Conservation (phyloP, 2,797 vertebrate species). For the Schizopygopsis pylzovi region DNA sequence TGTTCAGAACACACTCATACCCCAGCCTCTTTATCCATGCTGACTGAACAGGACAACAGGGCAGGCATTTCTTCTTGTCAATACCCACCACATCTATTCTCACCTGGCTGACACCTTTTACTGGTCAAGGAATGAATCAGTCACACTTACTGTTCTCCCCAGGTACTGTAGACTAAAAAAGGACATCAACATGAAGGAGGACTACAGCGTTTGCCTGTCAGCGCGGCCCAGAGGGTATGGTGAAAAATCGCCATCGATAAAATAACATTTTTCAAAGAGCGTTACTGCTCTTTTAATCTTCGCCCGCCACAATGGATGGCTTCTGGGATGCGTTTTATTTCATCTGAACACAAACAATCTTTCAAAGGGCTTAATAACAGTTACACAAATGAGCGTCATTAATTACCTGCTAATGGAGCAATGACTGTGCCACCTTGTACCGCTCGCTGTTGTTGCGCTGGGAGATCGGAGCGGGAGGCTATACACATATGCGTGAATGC, state of each 20-base stretch:
- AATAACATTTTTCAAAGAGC: conserved; percentile 97
- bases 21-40: conserved; percentile 17
- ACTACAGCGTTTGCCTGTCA: conserved; percentile 94
- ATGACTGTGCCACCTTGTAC: conserved; percentile 85
- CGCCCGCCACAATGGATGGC: conserved; percentile 89
- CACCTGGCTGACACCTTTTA: conserved; percentile 90
- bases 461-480: conserved; percentile 52
- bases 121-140: conserved; percentile 93
- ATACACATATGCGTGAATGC: conserved; percentile 69
- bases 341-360: conserved; percentile 88
- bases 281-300: conserved; percentile 95
- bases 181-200: conserved; percentile 93
- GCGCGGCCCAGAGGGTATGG: conserved; percentile 84
- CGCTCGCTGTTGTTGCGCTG: conserved; percentile 71
- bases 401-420: conserved; percentile 93
- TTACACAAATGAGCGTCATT: conserved; percentile 91
- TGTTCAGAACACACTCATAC: conserved; percentile 59
- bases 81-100: conserved; percentile 85
- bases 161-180: conserved; percentile 87
- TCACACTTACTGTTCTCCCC: conserved; percentile 93
- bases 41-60: conserved; percentile 78
- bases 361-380: conserved; percentile 89
- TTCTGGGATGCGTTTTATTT: conserved; percentile 89
- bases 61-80: conserved; percentile 82
- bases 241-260: conserved; percentile 97